Evolutionary conservation across 2,888 invertebrate genomes (phyloP).

Genomic region (Resseliella maxima): DNA sequence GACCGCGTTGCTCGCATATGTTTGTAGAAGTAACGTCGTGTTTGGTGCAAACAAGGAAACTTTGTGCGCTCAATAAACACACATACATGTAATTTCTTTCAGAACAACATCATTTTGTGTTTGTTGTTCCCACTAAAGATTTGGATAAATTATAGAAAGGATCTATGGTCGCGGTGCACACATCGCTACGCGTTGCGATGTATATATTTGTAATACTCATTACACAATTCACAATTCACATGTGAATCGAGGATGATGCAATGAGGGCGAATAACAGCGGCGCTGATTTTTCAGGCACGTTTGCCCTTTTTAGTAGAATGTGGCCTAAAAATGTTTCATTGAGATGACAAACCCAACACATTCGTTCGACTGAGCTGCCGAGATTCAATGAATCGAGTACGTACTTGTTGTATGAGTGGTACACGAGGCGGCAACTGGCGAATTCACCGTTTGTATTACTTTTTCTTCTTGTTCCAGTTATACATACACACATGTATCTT

Average conservation of each 20-base stretch:
- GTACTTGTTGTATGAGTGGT: background rate
- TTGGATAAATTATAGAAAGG: conserved; percentile 42
- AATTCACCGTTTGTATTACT: conserved; percentile 21
- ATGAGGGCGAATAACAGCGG: background rate
- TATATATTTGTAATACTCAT: conserved; percentile 27
- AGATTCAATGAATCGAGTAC: conserved; percentile 49
- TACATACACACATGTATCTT: too few relatives aligned
- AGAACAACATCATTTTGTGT: background rate
- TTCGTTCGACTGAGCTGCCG: background rate
- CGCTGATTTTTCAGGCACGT: conserved; percentile 37
- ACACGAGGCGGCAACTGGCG: background rate
- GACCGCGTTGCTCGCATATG: conserved; percentile 22
- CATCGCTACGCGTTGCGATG: background rate
- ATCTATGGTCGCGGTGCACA: background rate
- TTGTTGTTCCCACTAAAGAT: background rate
- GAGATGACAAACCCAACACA: conserved; percentile 29
- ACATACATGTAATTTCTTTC: conserved; percentile 54
- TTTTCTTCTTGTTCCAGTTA: too few relatives aligned
- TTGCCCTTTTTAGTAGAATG: conserved; percentile 38
- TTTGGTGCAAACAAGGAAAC: conserved; percentile 7
- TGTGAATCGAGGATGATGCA: conserved; percentile 18
- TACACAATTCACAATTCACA: conserved; percentile 53
- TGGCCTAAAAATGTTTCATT: conserved; percentile 33
- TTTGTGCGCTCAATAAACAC: conserved; percentile 43
- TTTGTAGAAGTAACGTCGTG: conserved; percentile 23